Percentiles rank a stretch among this genome's conserved stretches.
Evolutionary conservation across 2,113 vertebrate genomes (phyloP).

Genomic region (Rhinogobius similis): DNA sequence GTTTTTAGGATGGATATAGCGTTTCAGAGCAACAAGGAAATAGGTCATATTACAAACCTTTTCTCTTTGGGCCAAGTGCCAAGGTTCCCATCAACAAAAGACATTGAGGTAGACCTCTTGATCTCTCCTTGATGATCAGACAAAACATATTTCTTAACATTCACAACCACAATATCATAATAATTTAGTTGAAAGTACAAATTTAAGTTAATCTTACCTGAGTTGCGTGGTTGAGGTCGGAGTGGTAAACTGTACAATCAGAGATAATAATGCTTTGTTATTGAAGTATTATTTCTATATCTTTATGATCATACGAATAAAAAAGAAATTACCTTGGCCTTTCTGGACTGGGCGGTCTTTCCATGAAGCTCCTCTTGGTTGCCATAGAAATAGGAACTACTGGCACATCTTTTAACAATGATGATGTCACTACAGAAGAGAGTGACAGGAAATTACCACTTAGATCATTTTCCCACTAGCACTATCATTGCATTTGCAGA

Average conservation of each 20-base stretch:
- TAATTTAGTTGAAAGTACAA: too few relatives aligned
- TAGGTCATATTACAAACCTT: constrained; percentile 71
- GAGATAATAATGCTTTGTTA: background rate
- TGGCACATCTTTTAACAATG: constrained; percentile 74
- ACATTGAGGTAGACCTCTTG: constrained; percentile 95
- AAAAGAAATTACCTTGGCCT: constrained; percentile 70
- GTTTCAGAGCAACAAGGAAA: background rate
- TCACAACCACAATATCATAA: background rate
- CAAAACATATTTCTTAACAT: background rate
- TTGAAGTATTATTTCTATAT: background rate
- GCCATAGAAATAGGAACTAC: constrained; percentile 80
- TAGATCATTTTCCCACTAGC: background rate
- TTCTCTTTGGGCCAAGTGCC: constrained; percentile 98
- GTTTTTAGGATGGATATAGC: background rate
- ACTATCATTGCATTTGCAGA: background rate
- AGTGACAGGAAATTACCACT: background rate
- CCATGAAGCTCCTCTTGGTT: constrained; percentile 82
- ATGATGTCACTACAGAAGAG: constrained; percentile 63
- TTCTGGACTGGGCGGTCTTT: constrained; percentile 78
- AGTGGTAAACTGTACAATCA: constrained; percentile 72
- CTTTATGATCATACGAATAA: background rate
- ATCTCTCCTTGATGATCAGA: constrained; percentile 82
- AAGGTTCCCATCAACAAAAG: constrained; percentile 92
- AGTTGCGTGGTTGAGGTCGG: constrained; percentile 71
- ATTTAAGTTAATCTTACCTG: constrained; percentile 57